These are phyloP conservation scores for Yponomeuta cagnagella DNA, from an alignment of 2,888 invertebrate species.

Conservation along the genomic window DNA sequence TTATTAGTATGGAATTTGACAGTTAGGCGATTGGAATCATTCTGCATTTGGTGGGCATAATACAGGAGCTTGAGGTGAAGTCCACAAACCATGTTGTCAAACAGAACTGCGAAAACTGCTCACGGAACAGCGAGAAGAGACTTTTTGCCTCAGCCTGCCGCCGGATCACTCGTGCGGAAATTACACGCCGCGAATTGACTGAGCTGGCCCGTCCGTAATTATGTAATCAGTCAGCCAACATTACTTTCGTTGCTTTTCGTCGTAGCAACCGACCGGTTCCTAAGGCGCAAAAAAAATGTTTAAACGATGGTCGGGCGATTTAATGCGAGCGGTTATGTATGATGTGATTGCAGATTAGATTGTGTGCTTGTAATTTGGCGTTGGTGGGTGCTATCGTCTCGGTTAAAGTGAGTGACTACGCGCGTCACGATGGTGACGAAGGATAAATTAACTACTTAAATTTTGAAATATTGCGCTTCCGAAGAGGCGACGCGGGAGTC, in stretches of 20 bases:
- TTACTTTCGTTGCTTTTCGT: constrained; percentile 15
- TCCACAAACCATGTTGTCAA: too few species aligned
- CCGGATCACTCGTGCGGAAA: constrained; percentile 43
- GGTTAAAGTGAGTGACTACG: background rate
- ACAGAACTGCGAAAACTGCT: background rate
- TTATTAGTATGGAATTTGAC: too few species aligned
- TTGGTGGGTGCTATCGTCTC: background rate
- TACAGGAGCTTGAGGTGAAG: too few species aligned
- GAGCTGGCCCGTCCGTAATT: constrained; percentile 14
- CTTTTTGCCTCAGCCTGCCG: background rate
- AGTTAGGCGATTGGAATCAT: too few species aligned
- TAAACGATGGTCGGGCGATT: background rate
- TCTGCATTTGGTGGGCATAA: too few species aligned
- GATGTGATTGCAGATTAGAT: background rate
- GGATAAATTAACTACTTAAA: background rate
- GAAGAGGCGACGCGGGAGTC: too few species aligned
- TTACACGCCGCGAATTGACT: constrained; percentile 19
- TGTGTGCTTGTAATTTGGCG: background rate
- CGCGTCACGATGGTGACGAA: background rate
- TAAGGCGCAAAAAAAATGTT: constrained; percentile 7
- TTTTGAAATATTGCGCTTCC: too few species aligned
- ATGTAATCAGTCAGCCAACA: constrained; percentile 15
- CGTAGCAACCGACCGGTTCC: constrained; percentile 4
- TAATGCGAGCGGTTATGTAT: background rate
- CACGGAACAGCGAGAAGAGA: background rate